Evolutionary conservation across 2,113 vertebrate genomes (phyloP).

Genomic region (Cyprinodon variegatus): DNA sequence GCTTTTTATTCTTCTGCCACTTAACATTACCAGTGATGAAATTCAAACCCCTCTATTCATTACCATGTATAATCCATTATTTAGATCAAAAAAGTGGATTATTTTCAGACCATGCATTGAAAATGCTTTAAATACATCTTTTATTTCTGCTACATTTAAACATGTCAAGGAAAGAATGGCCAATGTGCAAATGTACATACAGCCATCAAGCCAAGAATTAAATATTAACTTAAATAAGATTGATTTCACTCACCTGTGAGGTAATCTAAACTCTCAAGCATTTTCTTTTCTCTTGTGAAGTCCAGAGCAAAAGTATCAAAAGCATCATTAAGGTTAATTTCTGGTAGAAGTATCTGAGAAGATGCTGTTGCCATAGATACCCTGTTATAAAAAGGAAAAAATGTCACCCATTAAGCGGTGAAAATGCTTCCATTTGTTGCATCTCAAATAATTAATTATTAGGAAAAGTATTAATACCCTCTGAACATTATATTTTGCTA

Average conservation of each 20-base stretch:
- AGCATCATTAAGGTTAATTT: constrained; percentile 97
- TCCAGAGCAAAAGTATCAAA: constrained; percentile 97
- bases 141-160: not conserved
- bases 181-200: not conserved
- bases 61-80: constrained; percentile 4
- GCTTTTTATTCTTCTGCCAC: constrained; percentile 26
- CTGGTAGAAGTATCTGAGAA: constrained; percentile 95
- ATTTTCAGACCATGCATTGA: constrained; percentile 6
- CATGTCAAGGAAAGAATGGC: not conserved
- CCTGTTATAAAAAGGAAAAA: constrained; percentile 73
- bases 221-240: not conserved
- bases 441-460: not conserved
- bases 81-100: not conserved
- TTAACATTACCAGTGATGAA: constrained; percentile 6
- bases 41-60: constrained; percentile 13
- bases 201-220: not conserved
- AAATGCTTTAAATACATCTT: constrained; percentile 10
- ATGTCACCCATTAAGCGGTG: not conserved
- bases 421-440: not conserved
- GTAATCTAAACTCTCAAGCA: constrained; percentile 96
- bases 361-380: constrained; percentile 98
- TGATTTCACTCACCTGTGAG: constrained; percentile 87
- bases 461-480: not conserved
- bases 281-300: constrained; percentile 96
- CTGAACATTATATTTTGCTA: too few relatives aligned